phyloP scores from a whole-genome alignment of 2,113 vertebrate genomes.

The Rhinopithecus roxellana region DNA sequence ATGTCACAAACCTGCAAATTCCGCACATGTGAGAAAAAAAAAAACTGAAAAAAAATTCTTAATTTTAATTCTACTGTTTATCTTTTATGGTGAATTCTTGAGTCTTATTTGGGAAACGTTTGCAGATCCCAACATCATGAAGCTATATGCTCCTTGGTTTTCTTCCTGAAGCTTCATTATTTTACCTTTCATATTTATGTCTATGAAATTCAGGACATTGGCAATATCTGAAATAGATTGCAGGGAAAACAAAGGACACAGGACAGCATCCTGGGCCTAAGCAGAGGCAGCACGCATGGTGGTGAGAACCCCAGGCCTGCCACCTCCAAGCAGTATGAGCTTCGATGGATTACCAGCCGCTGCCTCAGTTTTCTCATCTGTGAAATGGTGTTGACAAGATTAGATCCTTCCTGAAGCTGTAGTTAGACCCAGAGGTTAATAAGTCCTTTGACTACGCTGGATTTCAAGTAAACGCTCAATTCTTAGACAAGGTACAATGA shows the following conservation, averaged over 20 bases:
- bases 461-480: background rate
- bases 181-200: background rate
- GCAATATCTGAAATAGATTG: background rate
- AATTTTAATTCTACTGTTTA: background rate
- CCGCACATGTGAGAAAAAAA: too few species aligned
- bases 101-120: background rate
- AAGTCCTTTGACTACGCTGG: background rate
- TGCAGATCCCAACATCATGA: background rate
- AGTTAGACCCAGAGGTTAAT: background rate
- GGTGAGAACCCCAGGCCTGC: background rate
- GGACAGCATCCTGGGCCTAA: background rate
- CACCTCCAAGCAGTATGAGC: background rate
- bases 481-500: too few species aligned
- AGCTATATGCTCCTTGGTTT: background rate
- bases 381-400: background rate
- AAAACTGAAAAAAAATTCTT: background rate
- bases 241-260: background rate
- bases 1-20: too few species aligned
- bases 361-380: background rate
- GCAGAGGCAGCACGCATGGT: fast-evolving
- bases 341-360: background rate
- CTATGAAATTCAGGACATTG: background rate
- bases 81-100: background rate
- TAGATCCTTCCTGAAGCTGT: background rate
- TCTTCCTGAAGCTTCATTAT: background rate